These are phyloP conservation scores for Cheiracanthium punctorium DNA, from an alignment of 2,888 invertebrate genomes.

Conservation along the genomic window DNA sequence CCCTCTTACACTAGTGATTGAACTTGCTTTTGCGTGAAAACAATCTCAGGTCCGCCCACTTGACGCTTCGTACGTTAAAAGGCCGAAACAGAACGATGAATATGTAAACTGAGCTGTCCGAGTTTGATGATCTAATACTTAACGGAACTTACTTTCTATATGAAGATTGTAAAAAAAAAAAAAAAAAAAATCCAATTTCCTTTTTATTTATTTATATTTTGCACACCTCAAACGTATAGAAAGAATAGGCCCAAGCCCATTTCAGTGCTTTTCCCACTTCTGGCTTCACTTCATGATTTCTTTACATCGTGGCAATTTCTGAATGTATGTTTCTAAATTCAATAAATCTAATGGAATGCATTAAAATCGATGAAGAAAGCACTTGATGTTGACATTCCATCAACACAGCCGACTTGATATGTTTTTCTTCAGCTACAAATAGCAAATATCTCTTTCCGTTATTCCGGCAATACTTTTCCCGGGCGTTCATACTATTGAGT, in stretches of 20 bases:
- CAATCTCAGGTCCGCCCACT: no score
- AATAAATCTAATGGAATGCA: slow-evolving; percentile 50
- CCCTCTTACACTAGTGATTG: no score
- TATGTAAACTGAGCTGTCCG: no score
- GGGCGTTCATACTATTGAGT: slow-evolving; percentile 16
- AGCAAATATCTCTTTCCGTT: slow-evolving; percentile 30
- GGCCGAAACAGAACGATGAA: no score
- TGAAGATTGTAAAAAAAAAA: no score
- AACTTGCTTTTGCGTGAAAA: no score
- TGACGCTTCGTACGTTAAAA: no score
- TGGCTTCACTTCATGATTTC: slow-evolving; percentile 36
- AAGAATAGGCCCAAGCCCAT: not conserved
- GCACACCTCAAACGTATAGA: no score
- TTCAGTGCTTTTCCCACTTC: slow-evolving; percentile 7
- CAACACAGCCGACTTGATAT: slow-evolving; percentile 22
- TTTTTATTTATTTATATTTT: no score
- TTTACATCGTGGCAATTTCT: slow-evolving; percentile 11
- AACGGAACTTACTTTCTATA: no score
- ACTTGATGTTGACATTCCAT: slow-evolving; percentile 42
- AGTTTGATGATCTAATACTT: no score
- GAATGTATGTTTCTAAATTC: slow-evolving; percentile 31
- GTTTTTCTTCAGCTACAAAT: slow-evolving; percentile 31
- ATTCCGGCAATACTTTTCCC: not conserved
- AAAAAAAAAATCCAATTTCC: no score
- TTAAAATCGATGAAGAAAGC: slow-evolving; percentile 40